Evolutionary conservation across 2,797 vertebrate species (phyloP).

Genomic region (Mus minutoides): DNA sequence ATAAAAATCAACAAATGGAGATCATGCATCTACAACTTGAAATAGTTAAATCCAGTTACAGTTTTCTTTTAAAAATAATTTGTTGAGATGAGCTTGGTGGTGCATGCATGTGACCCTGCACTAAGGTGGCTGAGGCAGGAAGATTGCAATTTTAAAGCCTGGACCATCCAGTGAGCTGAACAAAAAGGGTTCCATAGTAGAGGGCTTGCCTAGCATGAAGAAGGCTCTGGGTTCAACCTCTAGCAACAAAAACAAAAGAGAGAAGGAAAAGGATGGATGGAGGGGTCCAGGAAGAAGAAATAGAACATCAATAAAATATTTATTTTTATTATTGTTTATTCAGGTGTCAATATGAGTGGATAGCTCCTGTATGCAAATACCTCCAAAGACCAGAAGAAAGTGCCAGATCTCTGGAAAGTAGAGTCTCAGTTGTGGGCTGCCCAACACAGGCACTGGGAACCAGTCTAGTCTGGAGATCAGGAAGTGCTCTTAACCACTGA

Average conservation of each 20-base stretch:
- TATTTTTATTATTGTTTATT: not conserved
- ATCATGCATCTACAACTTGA: not conserved
- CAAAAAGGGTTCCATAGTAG: not conserved
- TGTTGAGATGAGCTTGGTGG: not conserved
- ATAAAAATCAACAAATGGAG: slow-evolving; percentile 14
- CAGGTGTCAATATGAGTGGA: not conserved
- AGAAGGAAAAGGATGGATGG: not conserved
- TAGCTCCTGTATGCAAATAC: too few relatives aligned
- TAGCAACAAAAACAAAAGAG: not conserved
- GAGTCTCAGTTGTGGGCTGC: not conserved
- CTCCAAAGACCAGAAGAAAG: not conserved
- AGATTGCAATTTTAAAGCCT: not conserved
- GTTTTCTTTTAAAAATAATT: slow-evolving; percentile 25
- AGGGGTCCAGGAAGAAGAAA: not conserved
- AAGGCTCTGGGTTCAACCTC: not conserved
- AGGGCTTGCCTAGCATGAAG: not conserved
- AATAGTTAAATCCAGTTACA: slow-evolving; percentile 20
- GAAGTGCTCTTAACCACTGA: not conserved
- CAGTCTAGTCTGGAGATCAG: not conserved
- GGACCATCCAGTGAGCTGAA: not conserved
- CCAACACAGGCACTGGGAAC: not conserved
- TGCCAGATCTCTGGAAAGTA: not conserved
- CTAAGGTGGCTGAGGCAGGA: not conserved
- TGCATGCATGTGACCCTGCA: not conserved
- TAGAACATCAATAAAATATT: not conserved